These are phyloP conservation scores for Drosophila infuscata DNA, from an alignment of 2,888 invertebrate genomes.

Conservation along the genomic window DNA sequence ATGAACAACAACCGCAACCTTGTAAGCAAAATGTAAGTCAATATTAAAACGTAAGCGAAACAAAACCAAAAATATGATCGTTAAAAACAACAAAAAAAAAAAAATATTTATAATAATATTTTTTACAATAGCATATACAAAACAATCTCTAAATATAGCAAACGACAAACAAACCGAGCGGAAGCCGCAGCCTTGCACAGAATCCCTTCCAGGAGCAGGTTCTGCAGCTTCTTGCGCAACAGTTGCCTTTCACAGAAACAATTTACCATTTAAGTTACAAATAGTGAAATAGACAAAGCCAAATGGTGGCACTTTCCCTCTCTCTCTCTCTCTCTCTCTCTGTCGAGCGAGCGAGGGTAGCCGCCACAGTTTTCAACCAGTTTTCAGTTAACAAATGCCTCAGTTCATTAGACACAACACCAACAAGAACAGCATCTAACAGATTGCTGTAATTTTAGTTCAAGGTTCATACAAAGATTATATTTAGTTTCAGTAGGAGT, in stretches of 20 bases:
- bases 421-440: conserved; percentile 31
- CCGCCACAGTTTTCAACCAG: conserved; percentile 68
- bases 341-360: conserved; percentile 13
- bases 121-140: conserved; percentile 80
- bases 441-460: conserved; percentile 57
- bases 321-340: conserved; percentile 7
- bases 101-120: conserved; percentile 78
- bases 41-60: conserved; percentile 61
- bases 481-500: conserved; percentile 62
- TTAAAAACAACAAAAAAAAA: conserved; percentile 30
- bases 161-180: conserved; percentile 77
- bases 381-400: conserved; percentile 66
- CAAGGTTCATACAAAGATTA: conserved; percentile 75
- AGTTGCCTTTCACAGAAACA: conserved; percentile 80
- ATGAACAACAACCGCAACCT: conserved; percentile 59
- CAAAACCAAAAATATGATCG: conserved; percentile 21
- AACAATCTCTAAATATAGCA: conserved; percentile 73
- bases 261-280: conserved; percentile 79
- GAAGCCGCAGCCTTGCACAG: conserved; percentile 43
- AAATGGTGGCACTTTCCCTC: conserved; percentile 42
- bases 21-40: conserved; percentile 65
- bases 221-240: conserved; percentile 65
- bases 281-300: conserved; percentile 75
- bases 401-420: conserved; percentile 66
- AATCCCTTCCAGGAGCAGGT: conserved; percentile 28